phyloP scores from a whole-genome alignment of 2,888 invertebrate genomes.

The Drosophila stalkeri region DNA sequence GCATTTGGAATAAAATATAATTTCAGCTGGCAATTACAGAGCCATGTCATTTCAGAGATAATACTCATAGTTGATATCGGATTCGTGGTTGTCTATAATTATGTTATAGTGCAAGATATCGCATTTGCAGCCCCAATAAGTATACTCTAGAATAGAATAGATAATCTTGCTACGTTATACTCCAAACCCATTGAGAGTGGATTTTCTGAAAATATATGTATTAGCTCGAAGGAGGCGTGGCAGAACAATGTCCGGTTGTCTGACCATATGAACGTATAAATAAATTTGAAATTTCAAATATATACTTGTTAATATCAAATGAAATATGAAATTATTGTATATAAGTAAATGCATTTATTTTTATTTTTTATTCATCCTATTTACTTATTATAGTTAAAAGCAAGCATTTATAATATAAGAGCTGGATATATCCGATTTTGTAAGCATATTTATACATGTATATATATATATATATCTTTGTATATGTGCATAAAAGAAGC shows the following conservation, averaged over 20 bases:
- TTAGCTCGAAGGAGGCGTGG: neutral
- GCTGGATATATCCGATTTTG: too few relatives aligned
- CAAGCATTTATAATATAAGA: too few relatives aligned
- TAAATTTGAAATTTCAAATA: too few relatives aligned
- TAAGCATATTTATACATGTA: too few relatives aligned
- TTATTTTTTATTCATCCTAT: too few relatives aligned
- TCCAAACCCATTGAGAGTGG: neutral
- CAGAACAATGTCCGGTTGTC: neutral
- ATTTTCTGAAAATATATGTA: neutral
- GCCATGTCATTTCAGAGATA: neutral
- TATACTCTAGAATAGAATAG: constrained; percentile 41
- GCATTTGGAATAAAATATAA: neutral
- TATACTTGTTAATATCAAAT: too few relatives aligned
- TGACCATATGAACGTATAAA: too few relatives aligned
- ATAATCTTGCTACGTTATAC: neutral
- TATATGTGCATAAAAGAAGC: too few relatives aligned
- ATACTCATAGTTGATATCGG: neutral
- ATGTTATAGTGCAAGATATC: constrained; percentile 29
- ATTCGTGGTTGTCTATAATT: constrained; percentile 26
- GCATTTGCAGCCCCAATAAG: constrained; percentile 41
- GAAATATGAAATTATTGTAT: too few relatives aligned
- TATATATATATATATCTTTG: too few relatives aligned
- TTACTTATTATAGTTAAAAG: too few relatives aligned
- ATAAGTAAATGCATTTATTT: too few relatives aligned
- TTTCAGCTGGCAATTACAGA: neutral